Evolutionary conservation across 2,797 vertebrate species (phyloP).

Genomic region (Triplophysa yarkandensis): DNA sequence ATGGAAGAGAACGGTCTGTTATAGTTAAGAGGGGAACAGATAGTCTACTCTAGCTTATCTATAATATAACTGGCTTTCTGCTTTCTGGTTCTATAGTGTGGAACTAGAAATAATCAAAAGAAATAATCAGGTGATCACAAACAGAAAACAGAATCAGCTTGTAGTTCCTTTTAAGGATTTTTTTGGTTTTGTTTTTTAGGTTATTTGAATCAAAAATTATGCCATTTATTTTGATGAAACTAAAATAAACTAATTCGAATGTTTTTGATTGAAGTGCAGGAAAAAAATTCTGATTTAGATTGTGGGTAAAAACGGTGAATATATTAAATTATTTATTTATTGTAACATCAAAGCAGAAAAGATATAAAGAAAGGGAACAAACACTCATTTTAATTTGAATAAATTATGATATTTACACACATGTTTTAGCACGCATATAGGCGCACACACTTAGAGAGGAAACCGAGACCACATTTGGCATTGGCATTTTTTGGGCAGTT

Average conservation of each 20-base stretch:
- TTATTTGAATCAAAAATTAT: constrained; percentile 15
- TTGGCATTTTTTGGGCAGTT: too few species aligned
- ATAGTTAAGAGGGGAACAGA: constrained; percentile 42
- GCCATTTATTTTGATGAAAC: constrained; percentile 47
- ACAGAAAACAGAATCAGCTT: neutral
- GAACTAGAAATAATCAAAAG: neutral
- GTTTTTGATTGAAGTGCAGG: constrained; percentile 21
- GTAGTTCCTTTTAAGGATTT: neutral
- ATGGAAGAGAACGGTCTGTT: constrained; percentile 29
- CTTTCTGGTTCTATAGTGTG: constrained; percentile 12
- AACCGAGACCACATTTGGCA: too few species aligned
- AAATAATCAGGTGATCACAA: constrained; percentile 17
- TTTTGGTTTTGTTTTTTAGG: constrained; percentile 15
- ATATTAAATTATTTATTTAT: neutral
- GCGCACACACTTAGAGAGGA: too few species aligned
- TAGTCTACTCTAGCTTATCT: constrained; percentile 51
- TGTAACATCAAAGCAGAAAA: constrained; percentile 48
- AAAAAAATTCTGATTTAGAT: neutral
- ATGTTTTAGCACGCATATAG: too few species aligned
- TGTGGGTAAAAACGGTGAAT: neutral
- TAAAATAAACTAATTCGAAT: constrained; percentile 26
- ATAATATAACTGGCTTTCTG: constrained; percentile 43
- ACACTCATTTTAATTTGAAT: constrained; percentile 41
- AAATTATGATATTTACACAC: neutral
- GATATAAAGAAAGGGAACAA: constrained; percentile 50